Evolutionary conservation across 2,888 invertebrate genomes (phyloP), one percentile per base, ranked within the genome.

Genomic region (Cloeon dipterum): DNA sequence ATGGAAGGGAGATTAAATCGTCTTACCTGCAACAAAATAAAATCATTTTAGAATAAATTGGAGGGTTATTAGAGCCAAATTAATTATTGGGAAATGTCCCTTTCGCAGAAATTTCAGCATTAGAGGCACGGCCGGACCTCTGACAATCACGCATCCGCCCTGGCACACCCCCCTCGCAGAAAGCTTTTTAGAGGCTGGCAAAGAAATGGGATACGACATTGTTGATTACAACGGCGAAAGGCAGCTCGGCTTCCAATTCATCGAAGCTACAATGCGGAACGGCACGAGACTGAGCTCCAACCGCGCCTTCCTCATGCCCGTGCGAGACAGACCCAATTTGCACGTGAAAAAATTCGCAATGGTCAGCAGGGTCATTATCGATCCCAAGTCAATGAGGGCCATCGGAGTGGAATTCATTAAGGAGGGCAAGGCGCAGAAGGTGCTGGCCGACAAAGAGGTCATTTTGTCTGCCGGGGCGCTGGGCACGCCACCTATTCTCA

Each of bases 321-420:
- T 44, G 1, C 44, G 47, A 38, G 38, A 47, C 18, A 44, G 54
- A 26, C 35, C 38, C 4, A 55, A 55, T 37, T 44, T 55, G 11
- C 51, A 55, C 39, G 48, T 55, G 5, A 47, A 48, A 20, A 58
- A 67, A 45, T 63, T 66, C 19, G 61, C 66, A 23, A 50, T 51
- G 20, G 81, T 68, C 0, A 69, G 67, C 0, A 71, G 70, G 54
- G 55, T 81, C 3, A 51, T 78, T 1, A 70, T 81, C 13, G 66
- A 76, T 47, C 59, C 61, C 0, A 42, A 52, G 11, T 66, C 68
- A 1, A 72, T 70, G 46, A 56, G 57, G 14, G 76, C 78, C 1
- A 64, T 66, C 41, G 81, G 78, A 1, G 70, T 82, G 0, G 61
- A 74, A 45, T 73, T 72, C 42, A 53, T 65, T 1, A 63, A 69